These are phyloP conservation scores for Gobius niger DNA, from an alignment of 2,113 vertebrate genomes.

Conservation along the genomic window DNA sequence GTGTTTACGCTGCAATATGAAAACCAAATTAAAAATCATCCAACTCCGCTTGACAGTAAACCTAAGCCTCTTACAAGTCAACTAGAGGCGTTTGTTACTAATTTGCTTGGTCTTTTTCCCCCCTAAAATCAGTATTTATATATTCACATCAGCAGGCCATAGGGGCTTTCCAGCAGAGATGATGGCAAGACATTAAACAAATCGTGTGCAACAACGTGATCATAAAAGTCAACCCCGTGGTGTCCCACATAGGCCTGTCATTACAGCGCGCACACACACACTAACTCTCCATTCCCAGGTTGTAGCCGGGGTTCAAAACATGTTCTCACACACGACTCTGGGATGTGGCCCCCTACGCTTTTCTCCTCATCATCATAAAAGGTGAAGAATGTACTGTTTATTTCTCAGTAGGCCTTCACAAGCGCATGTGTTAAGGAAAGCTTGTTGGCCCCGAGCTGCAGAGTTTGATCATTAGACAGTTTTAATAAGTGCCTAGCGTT, in stretches of 20 bases:
- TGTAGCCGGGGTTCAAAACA: conserved; percentile 45
- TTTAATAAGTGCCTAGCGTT: conserved; percentile 32
- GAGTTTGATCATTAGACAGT: conserved; percentile 26
- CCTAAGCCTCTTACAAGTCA: conserved; percentile 45
- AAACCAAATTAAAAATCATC: conserved; percentile 27
- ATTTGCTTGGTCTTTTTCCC: conserved; percentile 57
- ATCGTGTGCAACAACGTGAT: conserved; percentile 71
- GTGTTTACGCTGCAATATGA: not conserved
- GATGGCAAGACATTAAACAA: conserved; percentile 81
- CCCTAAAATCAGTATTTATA: conserved; percentile 70
- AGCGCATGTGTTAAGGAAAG: conserved; percentile 10
- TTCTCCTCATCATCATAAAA: conserved; percentile 59
- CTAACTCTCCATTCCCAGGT: conserved; percentile 21
- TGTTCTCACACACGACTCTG: conserved; percentile 33
- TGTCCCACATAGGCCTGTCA: conserved; percentile 74
- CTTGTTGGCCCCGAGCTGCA: conserved; percentile 13
- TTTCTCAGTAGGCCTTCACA: conserved; percentile 48
- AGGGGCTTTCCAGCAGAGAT: conserved; percentile 77
- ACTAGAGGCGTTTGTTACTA: conserved; percentile 70
- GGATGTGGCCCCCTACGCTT: conserved; percentile 31
- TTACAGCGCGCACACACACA: conserved; percentile 60
- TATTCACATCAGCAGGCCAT: conserved; percentile 70
- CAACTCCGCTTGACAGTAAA: conserved; percentile 40
- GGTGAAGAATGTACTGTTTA: conserved; percentile 61
- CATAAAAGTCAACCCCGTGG: conserved; percentile 74